A percentile compares a stretch with the other conserved stretches of the same genome.
phyloP scores from a whole-genome alignment of 2,888 invertebrate species.

The Congeria kusceri region DNA sequence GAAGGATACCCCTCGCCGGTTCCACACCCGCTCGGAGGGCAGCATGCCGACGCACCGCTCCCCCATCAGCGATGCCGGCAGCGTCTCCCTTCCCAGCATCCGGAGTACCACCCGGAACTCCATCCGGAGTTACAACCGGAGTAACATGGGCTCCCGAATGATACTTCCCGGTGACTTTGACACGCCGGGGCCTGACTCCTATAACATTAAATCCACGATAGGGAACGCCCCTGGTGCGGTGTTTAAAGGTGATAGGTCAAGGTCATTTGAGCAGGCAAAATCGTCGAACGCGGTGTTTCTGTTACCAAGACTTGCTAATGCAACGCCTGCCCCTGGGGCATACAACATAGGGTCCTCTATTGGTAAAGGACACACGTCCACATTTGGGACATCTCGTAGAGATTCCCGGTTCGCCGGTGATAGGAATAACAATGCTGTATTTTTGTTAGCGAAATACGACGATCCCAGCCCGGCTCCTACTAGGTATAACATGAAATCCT shows the following conservation, averaged over 20 bases:
- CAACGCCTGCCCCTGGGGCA: conserved; percentile 61
- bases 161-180: conserved; percentile 55
- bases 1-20: conserved; percentile 48
- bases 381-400: conserved; percentile 48
- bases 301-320: conserved; percentile 63
- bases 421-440: conserved; percentile 58
- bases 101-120: conserved; percentile 54
- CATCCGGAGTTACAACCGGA: conserved; percentile 34
- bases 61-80: conserved; percentile 47
- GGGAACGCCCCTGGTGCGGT: conserved; percentile 50
- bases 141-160: conserved; percentile 52
- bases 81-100: conserved; percentile 58
- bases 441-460: conserved; percentile 55
- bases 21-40: conserved; percentile 50
- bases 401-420: conserved; percentile 62
- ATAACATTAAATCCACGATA: conserved; percentile 66
- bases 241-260: conserved; percentile 64
- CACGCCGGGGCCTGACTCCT: conserved; percentile 67
- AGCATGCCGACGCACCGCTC: conserved; percentile 44
- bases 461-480: conserved; percentile 63
- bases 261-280: conserved; percentile 64
- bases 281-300: conserved; percentile 65
- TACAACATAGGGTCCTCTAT: conserved; percentile 51
- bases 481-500: conserved; percentile 60
- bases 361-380: conserved; percentile 55